Percentiles rank a stretch among this genome's conserved stretches.
Evolutionary conservation across 2,113 vertebrate genomes (phyloP).

Genomic region (Carassius carassius): DNA sequence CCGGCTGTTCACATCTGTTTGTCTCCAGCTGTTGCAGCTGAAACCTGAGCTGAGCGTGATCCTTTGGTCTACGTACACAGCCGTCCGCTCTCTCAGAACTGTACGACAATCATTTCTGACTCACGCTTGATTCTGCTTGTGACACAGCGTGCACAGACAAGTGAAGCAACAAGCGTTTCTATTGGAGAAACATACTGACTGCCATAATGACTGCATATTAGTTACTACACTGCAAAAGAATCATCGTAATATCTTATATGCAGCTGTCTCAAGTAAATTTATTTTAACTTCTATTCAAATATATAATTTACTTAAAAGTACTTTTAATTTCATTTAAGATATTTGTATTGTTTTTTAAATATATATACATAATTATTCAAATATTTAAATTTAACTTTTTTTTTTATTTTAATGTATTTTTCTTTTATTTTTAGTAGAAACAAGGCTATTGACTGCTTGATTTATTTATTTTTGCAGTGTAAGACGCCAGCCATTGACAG

Average conservation of each 20-base stretch:
- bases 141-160: slow-evolving; percentile 32
- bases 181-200: slow-evolving; percentile 11
- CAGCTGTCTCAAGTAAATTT: neutral
- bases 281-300: neutral
- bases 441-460: neutral
- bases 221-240: neutral
- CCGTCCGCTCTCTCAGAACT: neutral
- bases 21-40: slow-evolving; percentile 21
- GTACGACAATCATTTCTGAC: neutral
- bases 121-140: neutral
- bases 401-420: neutral
- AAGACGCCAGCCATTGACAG: too few species aligned
- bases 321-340: neutral
- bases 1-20: slow-evolving; percentile 40
- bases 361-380: too few species aligned
- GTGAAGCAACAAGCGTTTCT: slow-evolving; percentile 10
- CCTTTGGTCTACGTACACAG: neutral
- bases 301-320: neutral
- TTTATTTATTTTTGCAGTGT: too few species aligned
- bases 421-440: neutral
- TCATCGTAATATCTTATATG: neutral
- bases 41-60: neutral
- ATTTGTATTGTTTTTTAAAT: neutral
- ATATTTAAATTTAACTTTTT: neutral
- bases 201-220: slow-evolving; percentile 8